These are phyloP conservation scores for Drosophila colorata DNA, from an alignment of 2,888 invertebrate species.

Conservation along the genomic window DNA sequence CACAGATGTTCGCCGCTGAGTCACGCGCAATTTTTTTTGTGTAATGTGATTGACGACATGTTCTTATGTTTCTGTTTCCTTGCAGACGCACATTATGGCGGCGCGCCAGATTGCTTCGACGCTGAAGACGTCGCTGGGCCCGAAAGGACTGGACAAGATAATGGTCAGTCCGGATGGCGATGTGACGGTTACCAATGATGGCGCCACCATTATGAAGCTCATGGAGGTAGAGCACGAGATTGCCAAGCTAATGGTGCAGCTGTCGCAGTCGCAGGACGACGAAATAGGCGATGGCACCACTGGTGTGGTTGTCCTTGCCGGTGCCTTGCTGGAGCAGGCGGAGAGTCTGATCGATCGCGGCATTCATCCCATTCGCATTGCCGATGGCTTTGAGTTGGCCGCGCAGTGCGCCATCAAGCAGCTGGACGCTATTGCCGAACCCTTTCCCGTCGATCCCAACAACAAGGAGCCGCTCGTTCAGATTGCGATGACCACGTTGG, in stretches of 20 bases:
- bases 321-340: constrained; percentile 97
- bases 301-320: constrained; percentile 95
- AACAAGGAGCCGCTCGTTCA: constrained; percentile 95
- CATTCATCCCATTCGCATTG: constrained; percentile 99
- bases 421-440: constrained; percentile 94
- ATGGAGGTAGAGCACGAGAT: constrained; percentile 99
- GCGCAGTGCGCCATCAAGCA: constrained; percentile 94
- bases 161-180: constrained; percentile 99
- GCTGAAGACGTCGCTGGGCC: constrained; percentile 96
- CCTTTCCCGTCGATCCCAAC: constrained; percentile 93
- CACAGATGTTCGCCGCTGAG: constrained; percentile 74
- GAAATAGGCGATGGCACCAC: constrained; percentile 99
- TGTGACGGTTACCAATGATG: constrained; percentile 99
- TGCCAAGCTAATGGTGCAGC: constrained; percentile 98
- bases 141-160: constrained; percentile 98
- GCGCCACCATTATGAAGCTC: constrained; percentile 98
- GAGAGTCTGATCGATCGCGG: constrained; percentile 96
- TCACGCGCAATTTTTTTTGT: constrained; percentile 63
- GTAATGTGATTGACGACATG: constrained; percentile 4
- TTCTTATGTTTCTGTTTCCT: constrained; percentile 56
- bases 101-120: constrained; percentile 96
- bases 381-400: constrained; percentile 99
- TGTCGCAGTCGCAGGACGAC: constrained; percentile 99
- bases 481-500: constrained; percentile 99
- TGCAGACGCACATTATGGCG: constrained; percentile 98